These are phyloP conservation scores for Leguminivora glycinivorella DNA, from an alignment of 1,140 invertebrate genomes.

Conservation along the genomic window DNA sequence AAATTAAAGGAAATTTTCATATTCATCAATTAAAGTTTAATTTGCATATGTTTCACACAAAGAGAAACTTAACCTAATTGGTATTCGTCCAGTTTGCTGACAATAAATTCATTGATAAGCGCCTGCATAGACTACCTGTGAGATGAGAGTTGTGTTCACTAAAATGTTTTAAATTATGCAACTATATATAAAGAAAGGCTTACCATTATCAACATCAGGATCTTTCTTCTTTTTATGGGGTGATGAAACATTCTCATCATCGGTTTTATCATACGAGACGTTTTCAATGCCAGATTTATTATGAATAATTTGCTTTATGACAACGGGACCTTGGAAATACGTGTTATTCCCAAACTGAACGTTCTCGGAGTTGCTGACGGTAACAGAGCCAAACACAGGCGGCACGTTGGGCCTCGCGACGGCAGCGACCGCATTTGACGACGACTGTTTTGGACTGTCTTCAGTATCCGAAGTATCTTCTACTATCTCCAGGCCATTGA, in stretches of 20 bases:
- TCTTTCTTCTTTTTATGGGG: slow-evolving; percentile 30
- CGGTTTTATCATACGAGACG: slow-evolving; percentile 49
- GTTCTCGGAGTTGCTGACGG: slow-evolving; percentile 60
- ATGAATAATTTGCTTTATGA: slow-evolving; percentile 63
- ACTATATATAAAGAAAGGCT: not conserved
- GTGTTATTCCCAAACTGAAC: slow-evolving; percentile 69
- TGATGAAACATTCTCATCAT: slow-evolving; percentile 41
- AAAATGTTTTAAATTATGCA: not conserved
- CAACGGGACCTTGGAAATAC: slow-evolving; percentile 68
- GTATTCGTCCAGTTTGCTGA: no score
- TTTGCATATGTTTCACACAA: no score
- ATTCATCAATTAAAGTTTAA: no score
- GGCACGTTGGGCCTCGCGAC: slow-evolving; percentile 44
- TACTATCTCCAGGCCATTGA: slow-evolving; percentile 58
- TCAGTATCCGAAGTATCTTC: slow-evolving; percentile 48
- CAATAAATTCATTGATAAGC: no score
- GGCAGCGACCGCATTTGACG: slow-evolving; percentile 36
- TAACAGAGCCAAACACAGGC: slow-evolving; percentile 52
- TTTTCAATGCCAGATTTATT: slow-evolving; percentile 60
- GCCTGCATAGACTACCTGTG: no score
- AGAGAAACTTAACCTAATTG: no score
- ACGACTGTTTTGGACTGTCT: slow-evolving; percentile 36
- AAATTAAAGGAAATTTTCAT: no score
- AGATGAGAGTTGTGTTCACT: no score
- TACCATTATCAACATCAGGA: slow-evolving; percentile 42